Base-by-base conservation (phyloP, 2,113 vertebrate genomes). In the Puntigrus tetrazona region DNA sequence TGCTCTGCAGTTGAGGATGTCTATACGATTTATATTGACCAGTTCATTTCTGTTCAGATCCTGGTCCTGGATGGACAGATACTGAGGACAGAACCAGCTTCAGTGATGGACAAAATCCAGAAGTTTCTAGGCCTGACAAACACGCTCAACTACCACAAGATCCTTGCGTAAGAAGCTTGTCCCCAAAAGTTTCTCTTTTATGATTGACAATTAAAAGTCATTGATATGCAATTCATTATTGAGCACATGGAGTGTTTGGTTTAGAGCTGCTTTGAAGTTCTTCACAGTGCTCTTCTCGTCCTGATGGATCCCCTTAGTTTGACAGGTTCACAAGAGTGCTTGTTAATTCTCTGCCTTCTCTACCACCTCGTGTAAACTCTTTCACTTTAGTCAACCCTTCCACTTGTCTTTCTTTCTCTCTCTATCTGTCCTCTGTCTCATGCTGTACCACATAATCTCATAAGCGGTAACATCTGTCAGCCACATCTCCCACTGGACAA, bases 71-170 rank as follows among this genome's bases (percentile, higher is more conserved):
- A 97, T 6, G 96, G 96, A 55, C 97, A 96, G 85, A 89, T 96
- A 88, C 94, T 97, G 63, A 95, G 96, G 78, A 95, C 95, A 0
- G 96, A 97, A 86, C 96, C 96, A 0, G 95, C 96, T 88, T 94
- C 94, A 84, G 94, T 97, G 86, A 97, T 97, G 95, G 96, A 97
- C 74, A 94, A 94, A 0, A 96, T 97, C 89, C 96, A 97, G 91
- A 96, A 96, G 67, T 97, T 97, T 91, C 95, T 97, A 0, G 92
- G 95, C 0, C 93, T 97, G 84, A 92, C 93, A 73, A 96, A 94
- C 87, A 89, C 91, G 50, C 87, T 96, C 0, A 96, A 97, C 92
- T 97, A 96, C 86, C 95, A 96, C 91, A 96, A 95, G 93, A 94
- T 95, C 36, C 84, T 97, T 89, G 94, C 95, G 96, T 97, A 89